Conservation (phyloP, 2,113 vertebrate species). For the Xenopus laevis region DNA sequence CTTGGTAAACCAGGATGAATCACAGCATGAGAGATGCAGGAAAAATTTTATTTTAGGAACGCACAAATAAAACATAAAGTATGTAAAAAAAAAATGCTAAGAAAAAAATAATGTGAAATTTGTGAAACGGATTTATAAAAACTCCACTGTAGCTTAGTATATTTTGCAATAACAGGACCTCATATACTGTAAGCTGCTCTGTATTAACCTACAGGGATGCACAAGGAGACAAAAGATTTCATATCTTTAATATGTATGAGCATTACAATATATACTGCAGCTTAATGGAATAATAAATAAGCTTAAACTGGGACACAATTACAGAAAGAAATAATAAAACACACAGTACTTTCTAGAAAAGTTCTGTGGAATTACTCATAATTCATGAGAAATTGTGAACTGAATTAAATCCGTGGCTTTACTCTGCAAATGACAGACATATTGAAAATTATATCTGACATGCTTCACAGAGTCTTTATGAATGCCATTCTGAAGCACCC, state of each 20-base stretch:
- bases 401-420: background rate
- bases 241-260: conserved; percentile 3
- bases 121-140: too few species aligned
- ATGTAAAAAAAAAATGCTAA: too few species aligned
- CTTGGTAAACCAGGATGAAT: too few species aligned
- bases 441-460: background rate
- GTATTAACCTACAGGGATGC: background rate
- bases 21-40: too few species aligned
- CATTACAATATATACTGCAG: background rate
- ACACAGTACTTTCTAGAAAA: background rate
- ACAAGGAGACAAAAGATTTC: background rate
- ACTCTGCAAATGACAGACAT: background rate
- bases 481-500: background rate
- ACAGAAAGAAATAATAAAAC: background rate
- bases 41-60: too few species aligned
- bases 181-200: too few species aligned
- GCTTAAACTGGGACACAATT: background rate
- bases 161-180: too few species aligned
- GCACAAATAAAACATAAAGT: too few species aligned
- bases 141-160: too few species aligned
- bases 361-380: background rate
- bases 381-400: background rate
- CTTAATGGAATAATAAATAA: conserved; percentile 4
- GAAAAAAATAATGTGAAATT: too few species aligned
- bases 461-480: background rate